Conservation (phyloP, 92 coral and sea anemone genomes). For the Porites rus region DNA sequence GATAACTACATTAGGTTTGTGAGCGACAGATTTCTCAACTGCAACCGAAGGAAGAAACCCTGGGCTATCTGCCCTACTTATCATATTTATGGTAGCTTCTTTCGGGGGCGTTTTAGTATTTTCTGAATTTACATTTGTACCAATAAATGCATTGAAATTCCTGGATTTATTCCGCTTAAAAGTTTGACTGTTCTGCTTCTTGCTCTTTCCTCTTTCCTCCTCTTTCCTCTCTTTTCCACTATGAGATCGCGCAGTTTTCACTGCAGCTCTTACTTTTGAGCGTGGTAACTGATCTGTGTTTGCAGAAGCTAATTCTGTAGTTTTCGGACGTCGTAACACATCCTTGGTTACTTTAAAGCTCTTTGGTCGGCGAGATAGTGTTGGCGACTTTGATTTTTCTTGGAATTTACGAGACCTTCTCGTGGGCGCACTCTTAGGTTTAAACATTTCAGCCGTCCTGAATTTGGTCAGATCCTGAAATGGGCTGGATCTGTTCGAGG, state of each 20-base stretch:
- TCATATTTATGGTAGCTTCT: background rate
- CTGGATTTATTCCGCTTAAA: background rate
- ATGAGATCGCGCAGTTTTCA: background rate
- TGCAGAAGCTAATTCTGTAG: background rate
- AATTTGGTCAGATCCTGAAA: background rate
- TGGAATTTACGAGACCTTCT: slow-evolving; percentile 12
- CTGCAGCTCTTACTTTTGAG: background rate
- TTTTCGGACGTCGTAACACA: background rate
- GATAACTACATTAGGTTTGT: slow-evolving; percentile 69
- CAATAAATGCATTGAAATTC: background rate
- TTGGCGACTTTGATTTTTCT: background rate
- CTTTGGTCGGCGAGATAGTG: background rate
- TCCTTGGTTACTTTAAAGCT: background rate
- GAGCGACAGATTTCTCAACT: slow-evolving; percentile 63
- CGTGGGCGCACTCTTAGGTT: slow-evolving; percentile 53
- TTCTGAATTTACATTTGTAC: background rate
- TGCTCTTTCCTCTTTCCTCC: background rate
- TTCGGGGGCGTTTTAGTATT: background rate
- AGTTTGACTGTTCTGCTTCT: background rate
- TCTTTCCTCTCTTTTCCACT: background rate
- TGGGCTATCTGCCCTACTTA: slow-evolving; percentile 5
- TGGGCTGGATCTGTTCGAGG: background rate
- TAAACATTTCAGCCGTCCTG: background rate
- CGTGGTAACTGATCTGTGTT: background rate
- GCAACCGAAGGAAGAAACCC: slow-evolving; percentile 19